Evolutionary conservation across 2,888 invertebrate genomes (phyloP).

Genomic region (Nowickia ferox): DNA sequence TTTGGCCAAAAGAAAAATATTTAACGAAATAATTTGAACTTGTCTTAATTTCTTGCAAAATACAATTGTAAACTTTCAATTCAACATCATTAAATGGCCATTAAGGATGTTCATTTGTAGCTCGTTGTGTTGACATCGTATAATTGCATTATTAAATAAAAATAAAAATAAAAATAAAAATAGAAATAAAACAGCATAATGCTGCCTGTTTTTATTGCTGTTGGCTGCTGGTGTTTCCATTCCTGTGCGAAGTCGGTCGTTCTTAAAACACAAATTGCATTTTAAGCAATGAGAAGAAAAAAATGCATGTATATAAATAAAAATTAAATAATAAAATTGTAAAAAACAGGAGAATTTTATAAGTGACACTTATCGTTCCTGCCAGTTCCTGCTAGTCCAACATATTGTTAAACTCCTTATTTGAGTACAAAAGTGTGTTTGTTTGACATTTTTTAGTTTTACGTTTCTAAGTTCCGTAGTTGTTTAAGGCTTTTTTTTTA

Average conservation of each 20-base stretch:
- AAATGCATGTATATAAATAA: not conserved
- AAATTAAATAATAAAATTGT: conserved; percentile 70
- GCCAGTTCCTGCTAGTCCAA: conserved; percentile 52
- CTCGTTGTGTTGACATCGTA: conserved; percentile 61
- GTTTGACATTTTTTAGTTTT: conserved; percentile 37
- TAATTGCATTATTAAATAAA: conserved; percentile 55
- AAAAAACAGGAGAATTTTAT: conserved; percentile 72
- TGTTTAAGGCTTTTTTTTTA: conserved; percentile 23
- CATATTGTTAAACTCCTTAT: conserved; percentile 53
- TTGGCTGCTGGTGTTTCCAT: conserved; percentile 14
- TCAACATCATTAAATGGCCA: conserved; percentile 71
- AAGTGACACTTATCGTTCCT: conserved; percentile 67
- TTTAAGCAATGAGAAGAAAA: conserved; percentile 7
- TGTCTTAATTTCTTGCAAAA: conserved; percentile 51
- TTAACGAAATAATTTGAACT: conserved; percentile 34
- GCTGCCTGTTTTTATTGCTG: conserved; percentile 75
- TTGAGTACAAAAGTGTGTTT: conserved; percentile 16
- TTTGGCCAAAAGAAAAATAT: conserved; percentile 17
- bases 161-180: no score
- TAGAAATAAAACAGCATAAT: not conserved
- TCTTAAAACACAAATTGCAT: conserved; percentile 57
- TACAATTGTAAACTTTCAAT: conserved; percentile 63
- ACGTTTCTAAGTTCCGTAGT: conserved; percentile 34
- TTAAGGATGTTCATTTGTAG: conserved; percentile 65
- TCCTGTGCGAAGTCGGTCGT: conserved; percentile 10